Base-by-base conservation (phyloP, 2,797 vertebrate genomes). In the Arvicola amphibius region DNA sequence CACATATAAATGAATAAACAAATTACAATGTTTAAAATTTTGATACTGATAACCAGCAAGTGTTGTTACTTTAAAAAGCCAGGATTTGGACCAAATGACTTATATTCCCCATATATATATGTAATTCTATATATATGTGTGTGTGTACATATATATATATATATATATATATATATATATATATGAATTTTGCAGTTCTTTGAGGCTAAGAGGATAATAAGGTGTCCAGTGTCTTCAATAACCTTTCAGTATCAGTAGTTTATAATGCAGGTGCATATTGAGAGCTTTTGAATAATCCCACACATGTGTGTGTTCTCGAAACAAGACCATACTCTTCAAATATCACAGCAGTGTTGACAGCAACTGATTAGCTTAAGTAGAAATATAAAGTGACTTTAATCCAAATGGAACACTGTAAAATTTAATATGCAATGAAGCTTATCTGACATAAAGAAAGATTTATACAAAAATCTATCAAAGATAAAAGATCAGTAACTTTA, bases 371-470 rank as follows among this genome's bases (percentile, higher is more conserved):
- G 37, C 63, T 88, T 59, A 90, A 48, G 21, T 43, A 46, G 67
- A 94, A 96, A 78, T 71, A 3, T 2, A 71, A 34, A 51, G 21
- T 81, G 34, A 89, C 48, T 46, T n/a, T 92, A 91, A 93, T 17
- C 17, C 74, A 95, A 1, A 5, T 6, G 46, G 6, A 61, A 71
- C 37, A 63, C 6, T 81, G n/a, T 5, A 85, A 37, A 77, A 71
- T 53, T 48, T 51, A 6, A 67, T 84, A 84, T 48, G 25, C 34
- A 51, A 67, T 56, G 27, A 14, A 43, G 1, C 2, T n/a, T 53
- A 78, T 74, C 37, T 46, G 25, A 71, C 4, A 86, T 23, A 91
- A 29, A 88, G 87, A 59, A 29, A 13, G 7, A 40, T 74, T 46
- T 17, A 27, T 65, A 46, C 34, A 12, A 27, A 69, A 95, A 84